A percentile compares a stretch with the other conserved stretches of the same genome.
Conservation (phyloP, 92 coral and sea anemone species). For the Phenganax stokvisi region DNA sequence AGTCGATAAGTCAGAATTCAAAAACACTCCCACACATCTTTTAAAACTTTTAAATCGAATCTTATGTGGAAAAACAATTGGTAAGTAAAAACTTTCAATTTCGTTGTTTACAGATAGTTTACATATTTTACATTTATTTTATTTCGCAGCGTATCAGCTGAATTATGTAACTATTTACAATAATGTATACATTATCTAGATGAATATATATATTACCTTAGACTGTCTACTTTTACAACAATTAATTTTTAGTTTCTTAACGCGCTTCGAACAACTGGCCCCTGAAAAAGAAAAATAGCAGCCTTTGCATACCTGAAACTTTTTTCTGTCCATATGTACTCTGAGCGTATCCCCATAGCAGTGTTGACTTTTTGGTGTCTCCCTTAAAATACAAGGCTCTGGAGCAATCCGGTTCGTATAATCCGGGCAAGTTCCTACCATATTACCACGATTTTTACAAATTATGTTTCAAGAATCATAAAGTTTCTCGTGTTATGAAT, state of each 20-base stretch:
- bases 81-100: too few relatives aligned
- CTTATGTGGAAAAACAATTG: too few relatives aligned
- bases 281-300: not conserved
- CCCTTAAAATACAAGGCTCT: not conserved
- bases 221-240: not conserved
- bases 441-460: not conserved
- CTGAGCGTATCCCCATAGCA: not conserved
- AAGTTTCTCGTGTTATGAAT: not conserved
- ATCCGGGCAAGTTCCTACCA: not conserved
- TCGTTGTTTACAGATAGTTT: too few relatives aligned
- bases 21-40: too few relatives aligned
- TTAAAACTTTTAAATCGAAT: too few relatives aligned
- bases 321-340: not conserved
- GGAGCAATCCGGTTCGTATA: constrained; percentile 12
- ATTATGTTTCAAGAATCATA: not conserved
- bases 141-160: too few relatives aligned
- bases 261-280: too few relatives aligned
- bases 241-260: not conserved
- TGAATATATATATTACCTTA: too few relatives aligned
- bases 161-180: too few relatives aligned
- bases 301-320: not conserved
- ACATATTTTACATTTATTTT: too few relatives aligned
- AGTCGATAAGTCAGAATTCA: too few relatives aligned
- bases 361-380: not conserved
- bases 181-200: too few relatives aligned